Conservation (phyloP, 2,113 vertebrate genomes). For the Pongo pygmaeus region DNA sequence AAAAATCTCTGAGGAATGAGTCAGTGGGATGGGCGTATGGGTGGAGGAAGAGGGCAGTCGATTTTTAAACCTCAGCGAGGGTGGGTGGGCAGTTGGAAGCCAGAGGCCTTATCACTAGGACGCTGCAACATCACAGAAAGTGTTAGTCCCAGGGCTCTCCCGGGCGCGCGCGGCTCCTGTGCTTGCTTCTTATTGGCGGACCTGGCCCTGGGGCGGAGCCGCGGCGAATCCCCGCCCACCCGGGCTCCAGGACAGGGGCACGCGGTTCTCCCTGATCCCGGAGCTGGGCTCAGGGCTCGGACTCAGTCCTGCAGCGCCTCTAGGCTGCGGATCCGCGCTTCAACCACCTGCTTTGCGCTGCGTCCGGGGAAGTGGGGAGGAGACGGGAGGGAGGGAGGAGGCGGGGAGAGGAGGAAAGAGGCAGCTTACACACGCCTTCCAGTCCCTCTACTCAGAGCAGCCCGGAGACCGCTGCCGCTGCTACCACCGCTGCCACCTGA, state of each 20-base stretch:
- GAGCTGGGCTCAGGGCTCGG: accelerated
- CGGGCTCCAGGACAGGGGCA: accelerated
- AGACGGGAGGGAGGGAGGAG: background rate
- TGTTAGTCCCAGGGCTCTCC: accelerated
- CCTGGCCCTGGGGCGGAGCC: background rate
- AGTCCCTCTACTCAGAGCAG: slow-evolving; percentile 60
- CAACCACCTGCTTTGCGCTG: slow-evolving; percentile 72
- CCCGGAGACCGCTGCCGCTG: background rate
- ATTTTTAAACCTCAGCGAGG: background rate
- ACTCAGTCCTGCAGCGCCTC: slow-evolving; percentile 85
- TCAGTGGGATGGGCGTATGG: background rate
- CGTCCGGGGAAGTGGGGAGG: background rate
- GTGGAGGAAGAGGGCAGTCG: background rate
- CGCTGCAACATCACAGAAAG: accelerated
- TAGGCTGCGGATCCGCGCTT: slow-evolving; percentile 81
- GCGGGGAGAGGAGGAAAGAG: slow-evolving; percentile 53
- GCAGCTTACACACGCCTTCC: slow-evolving; percentile 67
- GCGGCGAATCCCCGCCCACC: background rate
- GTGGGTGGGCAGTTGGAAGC: accelerated
- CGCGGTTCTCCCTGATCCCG: accelerated
- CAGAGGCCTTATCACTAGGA: accelerated
- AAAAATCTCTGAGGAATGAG: background rate
- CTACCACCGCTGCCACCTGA: slow-evolving; percentile 49
- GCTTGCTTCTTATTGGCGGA: background rate
- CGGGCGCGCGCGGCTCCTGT: background rate